These are phyloP conservation scores for Pogonomyrmex californicus DNA, from an alignment of 1,140 invertebrate genomes.

Conservation along the genomic window DNA sequence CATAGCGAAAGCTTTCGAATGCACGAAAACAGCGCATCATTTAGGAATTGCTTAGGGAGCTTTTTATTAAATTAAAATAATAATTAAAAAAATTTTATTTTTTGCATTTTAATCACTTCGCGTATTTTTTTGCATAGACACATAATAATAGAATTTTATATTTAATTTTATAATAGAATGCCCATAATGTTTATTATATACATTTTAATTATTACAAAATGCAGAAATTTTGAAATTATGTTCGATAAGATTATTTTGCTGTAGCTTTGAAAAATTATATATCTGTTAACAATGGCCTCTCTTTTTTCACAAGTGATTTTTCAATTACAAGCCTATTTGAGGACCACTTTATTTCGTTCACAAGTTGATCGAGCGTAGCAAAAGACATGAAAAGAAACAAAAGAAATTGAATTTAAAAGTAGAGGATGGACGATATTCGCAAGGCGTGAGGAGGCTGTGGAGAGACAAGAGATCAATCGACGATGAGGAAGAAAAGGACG, in stretches of 20 bases:
- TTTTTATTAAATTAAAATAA: background rate
- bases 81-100: background rate
- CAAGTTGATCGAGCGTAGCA: slow-evolving; percentile 19
- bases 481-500: slow-evolving; percentile 60
- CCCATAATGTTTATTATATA: background rate
- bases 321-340: slow-evolving; percentile 44
- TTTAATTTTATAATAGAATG: background rate
- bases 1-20: slow-evolving; percentile 17
- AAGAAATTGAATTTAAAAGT: slow-evolving; percentile 56
- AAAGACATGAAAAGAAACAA: slow-evolving; percentile 45
- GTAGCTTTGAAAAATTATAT: slow-evolving; percentile 20
- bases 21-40: background rate
- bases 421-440: slow-evolving; percentile 10
- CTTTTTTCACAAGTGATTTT: background rate
- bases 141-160: too few relatives aligned
- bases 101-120: background rate
- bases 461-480: slow-evolving; percentile 38
- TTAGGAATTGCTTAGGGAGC: background rate
- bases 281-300: background rate
- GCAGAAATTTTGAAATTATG: background rate
- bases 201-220: background rate
- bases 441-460: background rate
- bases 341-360: slow-evolving; percentile 32
- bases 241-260: background rate
- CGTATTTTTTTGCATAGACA: background rate